A percentile compares a stretch with the other conserved stretches of the same genome.
phyloP scores from a whole-genome alignment of 1,140 invertebrate genomes.

The Drosophila subobscura region DNA sequence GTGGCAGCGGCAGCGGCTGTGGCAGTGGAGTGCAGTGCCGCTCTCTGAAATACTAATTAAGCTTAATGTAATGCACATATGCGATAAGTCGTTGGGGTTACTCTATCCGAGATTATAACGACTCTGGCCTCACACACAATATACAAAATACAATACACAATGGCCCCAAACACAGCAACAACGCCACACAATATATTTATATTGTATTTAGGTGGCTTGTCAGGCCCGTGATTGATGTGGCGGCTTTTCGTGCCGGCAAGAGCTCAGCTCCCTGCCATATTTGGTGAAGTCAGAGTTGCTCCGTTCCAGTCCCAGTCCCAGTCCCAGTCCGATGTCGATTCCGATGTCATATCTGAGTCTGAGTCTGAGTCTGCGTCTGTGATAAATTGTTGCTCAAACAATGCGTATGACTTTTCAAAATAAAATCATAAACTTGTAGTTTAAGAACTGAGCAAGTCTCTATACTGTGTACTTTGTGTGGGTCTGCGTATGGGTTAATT shows the following conservation, averaged over 20 bases:
- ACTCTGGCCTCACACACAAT: conserved; percentile 24
- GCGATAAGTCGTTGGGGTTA: conserved; percentile 53
- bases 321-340: too few species aligned
- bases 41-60: conserved; percentile 73
- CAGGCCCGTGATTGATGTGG: conserved; percentile 73
- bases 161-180: conserved; percentile 23
- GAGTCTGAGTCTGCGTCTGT: not conserved
- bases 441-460: conserved; percentile 38
- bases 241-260: conserved; percentile 38
- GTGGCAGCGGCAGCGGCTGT: not conserved
- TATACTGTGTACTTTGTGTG: conserved; percentile 33
- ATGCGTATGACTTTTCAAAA: conserved; percentile 53
- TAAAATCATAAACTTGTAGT: conserved; percentile 44
- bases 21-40: not conserved
- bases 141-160: too few species aligned
- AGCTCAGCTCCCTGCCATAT: conserved; percentile 59
- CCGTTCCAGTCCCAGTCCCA: conserved; percentile 14
- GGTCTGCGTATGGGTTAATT: conserved; percentile 5
- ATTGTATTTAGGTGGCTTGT: conserved; percentile 78
- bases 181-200: conserved; percentile 48
- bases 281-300: conserved; percentile 46
- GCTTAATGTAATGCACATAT: conserved; percentile 80
- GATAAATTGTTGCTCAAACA: conserved; percentile 48
- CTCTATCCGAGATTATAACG: conserved; percentile 53
- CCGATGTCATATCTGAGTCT: too few species aligned